Percentiles rank a stretch among this genome's conserved stretches.
phyloP scores from a whole-genome alignment of 2,888 invertebrate genomes.

The Stictocephala bisonia region DNA sequence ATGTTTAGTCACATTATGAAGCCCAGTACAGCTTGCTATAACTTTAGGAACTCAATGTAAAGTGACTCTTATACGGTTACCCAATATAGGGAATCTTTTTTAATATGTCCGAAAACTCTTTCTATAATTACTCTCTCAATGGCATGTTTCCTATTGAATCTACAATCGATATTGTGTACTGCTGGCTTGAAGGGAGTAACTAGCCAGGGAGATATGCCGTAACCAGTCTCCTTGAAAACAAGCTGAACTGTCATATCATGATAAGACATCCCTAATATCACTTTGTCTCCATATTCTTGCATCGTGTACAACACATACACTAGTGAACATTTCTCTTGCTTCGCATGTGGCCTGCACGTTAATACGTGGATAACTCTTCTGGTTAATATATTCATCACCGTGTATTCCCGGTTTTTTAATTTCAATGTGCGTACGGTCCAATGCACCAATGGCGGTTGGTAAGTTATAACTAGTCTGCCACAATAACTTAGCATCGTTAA shows the following conservation, averaged over 20 bases:
- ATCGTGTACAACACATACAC: background rate
- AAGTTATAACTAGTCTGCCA: too few species aligned
- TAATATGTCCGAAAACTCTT: too few species aligned
- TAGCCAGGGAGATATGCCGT: background rate
- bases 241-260: background rate
- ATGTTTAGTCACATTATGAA: background rate
- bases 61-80: background rate
- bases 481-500: too few species aligned
- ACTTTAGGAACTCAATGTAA: background rate
- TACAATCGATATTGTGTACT: background rate
- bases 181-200: slow-evolving; percentile 2
- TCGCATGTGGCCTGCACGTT: too few species aligned
- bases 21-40: background rate
- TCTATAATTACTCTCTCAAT: too few species aligned
- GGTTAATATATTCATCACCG: background rate
- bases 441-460: too few species aligned
- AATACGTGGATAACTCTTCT: background rate
- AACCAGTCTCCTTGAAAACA: background rate
- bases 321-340: too few species aligned
- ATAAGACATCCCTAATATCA: slow-evolving; percentile 10
- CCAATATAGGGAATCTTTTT: slow-evolving; percentile 1
- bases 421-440: slow-evolving; percentile 1
- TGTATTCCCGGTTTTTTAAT: background rate
- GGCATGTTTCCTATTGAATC: background rate
- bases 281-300: background rate